phyloP scores from a whole-genome alignment of 2,888 invertebrate genomes.

The Liodrosophila aerea region DNA sequence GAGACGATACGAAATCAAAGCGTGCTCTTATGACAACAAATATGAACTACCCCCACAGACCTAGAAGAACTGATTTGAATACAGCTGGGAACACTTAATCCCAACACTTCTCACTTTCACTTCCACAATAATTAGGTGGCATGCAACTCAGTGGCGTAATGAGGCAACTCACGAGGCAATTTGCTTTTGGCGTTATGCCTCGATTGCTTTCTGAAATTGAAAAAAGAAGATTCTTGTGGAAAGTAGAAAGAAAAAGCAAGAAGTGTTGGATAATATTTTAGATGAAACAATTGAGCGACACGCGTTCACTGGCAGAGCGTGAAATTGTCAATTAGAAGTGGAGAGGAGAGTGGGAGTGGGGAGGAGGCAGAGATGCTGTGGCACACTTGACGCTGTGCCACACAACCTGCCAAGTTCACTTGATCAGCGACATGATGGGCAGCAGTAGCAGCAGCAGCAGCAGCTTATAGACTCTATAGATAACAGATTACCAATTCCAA shows the following conservation, averaged over 20 bases:
- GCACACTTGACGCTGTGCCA: conserved; percentile 20
- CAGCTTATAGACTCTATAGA: conserved; percentile 27
- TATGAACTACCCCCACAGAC: conserved; percentile 19
- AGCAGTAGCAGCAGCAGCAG: conserved; percentile 15
- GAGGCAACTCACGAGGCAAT: conserved; percentile 71
- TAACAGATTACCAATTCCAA: conserved; percentile 20
- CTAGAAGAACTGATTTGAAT: conserved; percentile 34
- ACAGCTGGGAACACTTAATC: conserved; percentile 36
- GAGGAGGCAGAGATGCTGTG: conserved; percentile 26
- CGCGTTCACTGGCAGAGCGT: conserved; percentile 61
- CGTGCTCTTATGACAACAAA: conserved; percentile 42
- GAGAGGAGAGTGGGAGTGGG: background rate
- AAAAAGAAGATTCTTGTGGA: conserved; percentile 52
- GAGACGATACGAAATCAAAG: background rate
- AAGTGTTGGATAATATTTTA: conserved; percentile 63
- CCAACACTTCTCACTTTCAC: conserved; percentile 29
- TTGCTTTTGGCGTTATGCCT: conserved; percentile 72
- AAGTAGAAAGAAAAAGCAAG: conserved; percentile 21
- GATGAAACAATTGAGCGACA: conserved; percentile 78
- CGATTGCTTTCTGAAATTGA: conserved; percentile 73
- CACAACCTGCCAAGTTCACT: conserved; percentile 30
- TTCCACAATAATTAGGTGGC: conserved; percentile 65
- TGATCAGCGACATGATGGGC: conserved; percentile 33
- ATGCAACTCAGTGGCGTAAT: conserved; percentile 80
- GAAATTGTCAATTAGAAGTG: conserved; percentile 72